Evolutionary conservation across 2,888 invertebrate species (phyloP), one percentile per base, ranked within the genome.

Genomic region (Oligia strigilis): DNA sequence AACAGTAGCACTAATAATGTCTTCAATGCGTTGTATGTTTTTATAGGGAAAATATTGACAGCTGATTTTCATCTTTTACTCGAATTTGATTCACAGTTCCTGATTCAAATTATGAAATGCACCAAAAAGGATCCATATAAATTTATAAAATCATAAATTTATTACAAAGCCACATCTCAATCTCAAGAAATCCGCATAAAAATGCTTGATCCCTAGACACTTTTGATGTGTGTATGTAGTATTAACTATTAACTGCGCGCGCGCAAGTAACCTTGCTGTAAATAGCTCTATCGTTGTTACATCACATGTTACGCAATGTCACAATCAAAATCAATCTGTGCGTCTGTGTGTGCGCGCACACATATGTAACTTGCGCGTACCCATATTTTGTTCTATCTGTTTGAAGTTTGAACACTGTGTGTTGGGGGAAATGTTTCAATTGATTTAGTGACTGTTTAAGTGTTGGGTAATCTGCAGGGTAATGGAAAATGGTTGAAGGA

Each of bases 271-370:
- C 89, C 88, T 88, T 89, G 88, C 65, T 77, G 72, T 84, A 88
- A 90, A 90, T 89, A 90, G 73, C 77, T 86, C 73, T 81, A 87
- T 79, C 75, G 62, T 79, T 52, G 80, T 92, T 92, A 91, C 92
- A 91, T 92, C 88, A 92, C 75, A 82, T 17, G 74, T 92, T 91
- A 86, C 90, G 88, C 84, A 92, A 92, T 85, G 81, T 79, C 79
- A 84, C 87, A 76, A 90, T 89, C 90, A 88, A 89, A 89, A 89
- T 85, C 74, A 69, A 64, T 83, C 46, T 62, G 77, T 72, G 74
- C 49, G 74, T 71, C 64, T 77, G 82, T 75, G 82, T 75, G 40
- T 29, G 70, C 66, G 49, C 49, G 23, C 72, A 79, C 76, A 77
- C 75, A 74, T 17, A 36, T 46, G 66, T 17, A 72, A 43, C 40